Evolutionary conservation across 2,113 vertebrate species (phyloP).

Genomic region (Ceyx melanurus): DNA sequence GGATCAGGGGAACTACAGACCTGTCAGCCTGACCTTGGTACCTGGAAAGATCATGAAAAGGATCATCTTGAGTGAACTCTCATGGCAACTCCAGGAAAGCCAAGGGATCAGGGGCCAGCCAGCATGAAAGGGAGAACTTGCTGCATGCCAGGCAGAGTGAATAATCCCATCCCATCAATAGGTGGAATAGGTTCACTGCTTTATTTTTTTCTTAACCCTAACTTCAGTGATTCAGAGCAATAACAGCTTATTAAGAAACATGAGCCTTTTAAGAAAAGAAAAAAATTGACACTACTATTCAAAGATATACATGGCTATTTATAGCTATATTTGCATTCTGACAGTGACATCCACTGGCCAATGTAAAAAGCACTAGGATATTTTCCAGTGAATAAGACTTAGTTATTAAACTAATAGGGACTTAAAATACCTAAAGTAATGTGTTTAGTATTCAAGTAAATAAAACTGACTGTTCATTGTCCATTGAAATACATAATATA

Average conservation of each 20-base stretch:
- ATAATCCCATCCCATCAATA: background rate
- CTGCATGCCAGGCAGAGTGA: no score
- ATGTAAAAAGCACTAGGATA: background rate
- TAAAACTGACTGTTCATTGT: background rate
- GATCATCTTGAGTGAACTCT: no score
- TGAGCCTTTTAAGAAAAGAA: no score
- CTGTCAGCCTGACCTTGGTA: no score
- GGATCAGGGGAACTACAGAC: no score
- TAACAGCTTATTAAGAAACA: background rate
- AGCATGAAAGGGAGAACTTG: no score
- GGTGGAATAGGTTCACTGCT: background rate
- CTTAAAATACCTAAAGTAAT: background rate
- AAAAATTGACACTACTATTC: no score
- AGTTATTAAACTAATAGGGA: background rate
- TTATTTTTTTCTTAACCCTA: background rate
- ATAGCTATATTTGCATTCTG: background rate
- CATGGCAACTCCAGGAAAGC: no score
- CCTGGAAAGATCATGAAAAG: no score
- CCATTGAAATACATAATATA: background rate
- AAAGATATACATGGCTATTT: background rate
- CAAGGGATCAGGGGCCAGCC: no score
- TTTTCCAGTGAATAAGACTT: background rate
- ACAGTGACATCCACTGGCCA: conserved; percentile 54
- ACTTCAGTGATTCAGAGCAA: background rate
- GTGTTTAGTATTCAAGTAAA: background rate